Conservation (phyloP, 1,140 invertebrate genomes). For the Drosophila ambigua region DNA sequence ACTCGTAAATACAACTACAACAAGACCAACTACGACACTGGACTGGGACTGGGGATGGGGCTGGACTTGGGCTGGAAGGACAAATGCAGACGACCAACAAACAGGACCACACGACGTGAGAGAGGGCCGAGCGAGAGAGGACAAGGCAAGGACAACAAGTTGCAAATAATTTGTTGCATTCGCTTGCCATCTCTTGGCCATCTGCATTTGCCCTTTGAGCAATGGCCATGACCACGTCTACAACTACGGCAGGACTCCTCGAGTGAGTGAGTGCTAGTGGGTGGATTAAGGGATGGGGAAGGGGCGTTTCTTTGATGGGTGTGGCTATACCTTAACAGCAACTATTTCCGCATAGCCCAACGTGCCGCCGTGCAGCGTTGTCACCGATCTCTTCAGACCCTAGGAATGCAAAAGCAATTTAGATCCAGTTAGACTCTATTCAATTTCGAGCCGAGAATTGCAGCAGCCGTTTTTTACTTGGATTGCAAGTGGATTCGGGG, state of each 20-base stretch:
- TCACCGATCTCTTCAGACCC: slow-evolving; percentile 97
- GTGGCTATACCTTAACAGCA: slow-evolving; percentile 93
- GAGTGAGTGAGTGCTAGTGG: too few relatives aligned
- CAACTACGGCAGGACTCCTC: neutral
- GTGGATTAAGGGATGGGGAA: neutral
- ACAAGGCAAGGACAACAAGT: slow-evolving; percentile 66
- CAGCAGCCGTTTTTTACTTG: slow-evolving; percentile 27
- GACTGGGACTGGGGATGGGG: neutral
- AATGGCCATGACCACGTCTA: slow-evolving; percentile 52
- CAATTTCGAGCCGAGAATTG: slow-evolving; percentile 57
- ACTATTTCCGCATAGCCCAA: slow-evolving; percentile 97
- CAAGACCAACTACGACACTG: neutral
- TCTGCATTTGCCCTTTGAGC: slow-evolving; percentile 67
- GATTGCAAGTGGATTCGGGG: slow-evolving; percentile 44
- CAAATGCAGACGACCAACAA: slow-evolving; percentile 39
- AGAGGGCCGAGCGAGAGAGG: slow-evolving; percentile 2
- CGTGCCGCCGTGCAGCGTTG: slow-evolving; percentile 92
- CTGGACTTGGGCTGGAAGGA: slow-evolving; percentile 29
- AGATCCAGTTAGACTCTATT: slow-evolving; percentile 41
- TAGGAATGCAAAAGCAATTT: slow-evolving; percentile 79
- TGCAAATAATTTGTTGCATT: slow-evolving; percentile 68
- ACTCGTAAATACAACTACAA: slow-evolving; percentile 56
- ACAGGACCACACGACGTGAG: neutral
- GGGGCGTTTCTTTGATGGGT: slow-evolving; percentile 35
- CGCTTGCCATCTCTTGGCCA: slow-evolving; percentile 46